Base-by-base conservation (phyloP, 2,888 invertebrate species). In the Chirona hameri region DNA sequence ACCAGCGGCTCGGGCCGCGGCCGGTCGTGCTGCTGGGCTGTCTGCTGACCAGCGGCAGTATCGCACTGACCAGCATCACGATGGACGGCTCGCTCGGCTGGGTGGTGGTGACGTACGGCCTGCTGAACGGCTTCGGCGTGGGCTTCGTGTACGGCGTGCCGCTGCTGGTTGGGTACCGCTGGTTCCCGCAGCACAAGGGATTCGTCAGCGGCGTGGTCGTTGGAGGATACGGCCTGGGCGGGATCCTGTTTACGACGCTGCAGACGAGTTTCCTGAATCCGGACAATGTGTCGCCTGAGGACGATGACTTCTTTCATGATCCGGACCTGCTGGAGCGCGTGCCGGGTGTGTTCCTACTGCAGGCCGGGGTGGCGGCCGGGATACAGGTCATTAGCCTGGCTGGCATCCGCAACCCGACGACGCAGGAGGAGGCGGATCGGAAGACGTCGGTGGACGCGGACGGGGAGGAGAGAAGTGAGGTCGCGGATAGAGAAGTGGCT, bases 181-280 rank as follows among this genome's bases (percentile, higher is more conserved):
- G 88, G 88, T 86, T 88, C 82, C 88, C 88, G 1, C 82, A 86
- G 29, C 84, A 86, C 52, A 87, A 87, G 84, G 88, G 88, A 5
- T 83, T 88, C 14, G 87, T 88, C 9, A 87, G 86, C 84, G 88
- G 88, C 0, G 84, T 88, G 52, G 87, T 88, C 60, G 87, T 88
- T n/a, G 87, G 87, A 52, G 88, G 88, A 2, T 88, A 87, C 84
- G 88, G 88, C 1, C 86, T 88, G 12, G 88, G 88, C 14, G 87
- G 88, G 1, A 86, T 88, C 83, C 86, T 88, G 79, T 88, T 88
- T 84, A 87, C 88, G 81, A 87, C 87, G 83, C 84, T 88, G 39
- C 88, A 88, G 84, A 88, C 88, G 21, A 86, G 85, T 24, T 88
- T 86, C 84, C 86, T 88, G 80, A 88, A 88, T 84, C 88, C 88